Evolutionary conservation across 2,888 invertebrate species (phyloP).

Genomic region (Imbricaverruca yamaguchii): DNA sequence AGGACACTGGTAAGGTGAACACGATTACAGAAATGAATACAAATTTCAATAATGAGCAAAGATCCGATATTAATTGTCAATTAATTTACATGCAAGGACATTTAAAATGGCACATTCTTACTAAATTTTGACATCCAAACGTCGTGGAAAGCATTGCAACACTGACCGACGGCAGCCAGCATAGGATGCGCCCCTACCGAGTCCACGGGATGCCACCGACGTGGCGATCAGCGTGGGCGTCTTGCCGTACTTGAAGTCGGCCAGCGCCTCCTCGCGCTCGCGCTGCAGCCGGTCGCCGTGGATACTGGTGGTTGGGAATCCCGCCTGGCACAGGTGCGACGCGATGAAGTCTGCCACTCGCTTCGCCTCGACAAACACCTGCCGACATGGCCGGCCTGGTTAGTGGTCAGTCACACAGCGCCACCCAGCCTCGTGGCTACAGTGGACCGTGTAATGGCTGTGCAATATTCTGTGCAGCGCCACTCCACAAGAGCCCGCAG

Average conservation of each 20-base stretch:
- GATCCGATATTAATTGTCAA: too few relatives aligned
- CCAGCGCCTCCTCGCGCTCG: slow-evolving; percentile 63
- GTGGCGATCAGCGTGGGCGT: slow-evolving; percentile 85
- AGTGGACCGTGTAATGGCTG: too few relatives aligned
- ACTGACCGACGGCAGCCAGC: too few relatives aligned
- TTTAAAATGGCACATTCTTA: too few relatives aligned
- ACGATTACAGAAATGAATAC: too few relatives aligned
- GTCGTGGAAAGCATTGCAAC: too few relatives aligned
- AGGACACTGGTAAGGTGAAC: too few relatives aligned
- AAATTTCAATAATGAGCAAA: too few relatives aligned
- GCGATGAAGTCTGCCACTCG: slow-evolving; percentile 85
- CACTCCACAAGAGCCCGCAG: slow-evolving; percentile 30
- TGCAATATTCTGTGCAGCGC: background rate
- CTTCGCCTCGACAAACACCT: slow-evolving; percentile 89
- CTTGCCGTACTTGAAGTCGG: slow-evolving; percentile 68
- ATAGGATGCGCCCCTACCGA: slow-evolving; percentile 49
- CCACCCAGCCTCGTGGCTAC: too few relatives aligned
- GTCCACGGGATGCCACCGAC: slow-evolving; percentile 85
- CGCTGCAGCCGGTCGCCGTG: slow-evolving; percentile 47
- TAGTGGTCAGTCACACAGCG: too few relatives aligned
- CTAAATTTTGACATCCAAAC: too few relatives aligned
- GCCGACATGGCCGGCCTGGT: slow-evolving; percentile 29
- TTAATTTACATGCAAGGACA: too few relatives aligned
- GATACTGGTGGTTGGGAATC: slow-evolving; percentile 44
- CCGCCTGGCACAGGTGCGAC: slow-evolving; percentile 66